Base-by-base conservation (phyloP, 2,113 vertebrate genomes). In the Rhombomys opimus region DNA sequence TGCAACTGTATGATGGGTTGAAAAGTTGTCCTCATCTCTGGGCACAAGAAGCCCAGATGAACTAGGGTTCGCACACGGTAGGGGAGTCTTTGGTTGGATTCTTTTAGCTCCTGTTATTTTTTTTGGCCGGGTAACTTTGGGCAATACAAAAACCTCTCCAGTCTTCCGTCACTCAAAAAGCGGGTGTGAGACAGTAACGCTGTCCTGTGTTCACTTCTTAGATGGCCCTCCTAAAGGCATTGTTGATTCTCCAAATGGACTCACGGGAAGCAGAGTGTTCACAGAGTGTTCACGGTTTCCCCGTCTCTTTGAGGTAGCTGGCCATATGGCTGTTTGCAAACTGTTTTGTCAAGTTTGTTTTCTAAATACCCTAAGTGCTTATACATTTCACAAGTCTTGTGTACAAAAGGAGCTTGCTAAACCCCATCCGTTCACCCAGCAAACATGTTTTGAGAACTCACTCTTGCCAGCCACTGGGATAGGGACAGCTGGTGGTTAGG, bases 281-380 rank as follows among this genome's bases (percentile, higher is more conserved):
- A 95, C 68, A 73, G 20, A 73, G 77, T 76, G 75, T 85, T 93
- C 96, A 95, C 75, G 46, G 63, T 96, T 93, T 90, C 23, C 90
- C 50, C 46, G 88, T 8, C 25, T 92, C 41, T 90, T 92, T n/a
- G 90, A 87, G 90, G 88, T 96, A 96, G 75, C 67, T n/a, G 57
- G 86, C 95, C 93, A 94, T 94, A 94, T 89, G 96, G 86, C 94
- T 95, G 73, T 97, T 96, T 96, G 93, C 89, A 97, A 95, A 97
- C 86, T 80, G 92, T 84, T 96, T 92, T 94, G 95, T 90, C 25
- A 87, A 93, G 72, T 93, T 95, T 91, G 90, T 94, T 94, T 95
- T 87, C 89, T 86, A 96, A 95, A 95, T 97, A 80, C 94, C 91
- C 91, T 3, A 80, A 76, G 50, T 92, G 76, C 72, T 81, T 94